phyloP scores from a whole-genome alignment of 2,888 invertebrate species.

The Keiferia lycopersicella region DNA sequence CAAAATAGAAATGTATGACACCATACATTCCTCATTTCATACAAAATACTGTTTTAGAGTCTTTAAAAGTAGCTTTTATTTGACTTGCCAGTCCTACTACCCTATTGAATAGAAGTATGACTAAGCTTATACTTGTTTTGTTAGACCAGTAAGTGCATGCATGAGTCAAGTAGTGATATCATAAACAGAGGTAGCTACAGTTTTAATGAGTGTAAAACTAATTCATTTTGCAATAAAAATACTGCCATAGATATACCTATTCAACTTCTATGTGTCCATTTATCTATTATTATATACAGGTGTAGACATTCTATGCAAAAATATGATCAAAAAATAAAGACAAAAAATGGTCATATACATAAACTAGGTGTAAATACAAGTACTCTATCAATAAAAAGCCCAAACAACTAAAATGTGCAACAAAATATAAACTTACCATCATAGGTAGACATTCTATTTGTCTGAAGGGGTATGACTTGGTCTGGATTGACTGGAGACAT shows the following conservation, averaged over 20 bases:
- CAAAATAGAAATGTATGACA: no score
- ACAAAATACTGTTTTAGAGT: no score
- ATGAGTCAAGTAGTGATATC: constrained; percentile 7
- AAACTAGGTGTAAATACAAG: neutral
- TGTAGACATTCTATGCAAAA: no score
- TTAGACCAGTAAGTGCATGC: neutral
- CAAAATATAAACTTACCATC: constrained; percentile 68
- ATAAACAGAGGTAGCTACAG: constrained; percentile 1
- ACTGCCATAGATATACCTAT: neutral
- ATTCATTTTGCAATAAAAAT: neutral
- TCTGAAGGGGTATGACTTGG: constrained; percentile 83
- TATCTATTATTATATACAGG: no score
- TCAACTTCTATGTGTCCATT: no score
- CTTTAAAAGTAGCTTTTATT: no score
- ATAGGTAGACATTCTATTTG: constrained; percentile 77
- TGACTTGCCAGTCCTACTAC: no score
- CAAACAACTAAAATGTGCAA: neutral
- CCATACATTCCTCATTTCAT: no score
- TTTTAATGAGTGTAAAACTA: neutral
- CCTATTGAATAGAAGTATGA: no score
- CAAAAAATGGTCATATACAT: neutral
- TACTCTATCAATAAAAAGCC: neutral
- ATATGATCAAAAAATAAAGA: no score
- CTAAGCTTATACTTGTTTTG: neutral
- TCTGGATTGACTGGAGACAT: constrained; percentile 92